phyloP scores from a whole-genome alignment of 1,140 invertebrate species.

The Acromyrmex echinatior region DNA sequence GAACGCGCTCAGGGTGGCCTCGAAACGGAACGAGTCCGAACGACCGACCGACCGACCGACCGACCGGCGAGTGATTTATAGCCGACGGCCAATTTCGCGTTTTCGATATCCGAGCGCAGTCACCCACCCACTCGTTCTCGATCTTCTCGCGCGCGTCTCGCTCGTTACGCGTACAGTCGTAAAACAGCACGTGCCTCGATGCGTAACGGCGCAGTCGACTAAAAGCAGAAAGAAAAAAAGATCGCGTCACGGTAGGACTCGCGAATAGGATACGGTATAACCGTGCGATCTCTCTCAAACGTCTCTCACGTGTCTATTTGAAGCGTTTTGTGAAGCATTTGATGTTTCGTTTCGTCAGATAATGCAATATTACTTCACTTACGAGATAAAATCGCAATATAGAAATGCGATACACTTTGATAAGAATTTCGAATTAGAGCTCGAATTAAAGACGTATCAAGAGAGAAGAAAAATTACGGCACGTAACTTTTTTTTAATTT shows the following conservation, averaged over 20 bases:
- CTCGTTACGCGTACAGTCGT: slow-evolving; percentile 69
- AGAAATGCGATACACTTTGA: neutral
- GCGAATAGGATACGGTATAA: slow-evolving; percentile 6
- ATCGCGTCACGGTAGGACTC: neutral
- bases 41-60: slow-evolving; percentile 31
- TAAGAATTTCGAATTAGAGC: neutral
- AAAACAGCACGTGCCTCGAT: slow-evolving; percentile 69
- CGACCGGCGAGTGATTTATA: slow-evolving; percentile 73
- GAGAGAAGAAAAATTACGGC: neutral
- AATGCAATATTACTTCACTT: neutral
- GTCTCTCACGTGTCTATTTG: neutral
- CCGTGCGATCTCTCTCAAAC: neutral
- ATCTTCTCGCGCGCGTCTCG: slow-evolving; percentile 57
- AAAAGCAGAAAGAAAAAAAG: slow-evolving; percentile 9
- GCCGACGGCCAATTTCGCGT: slow-evolving; percentile 72
- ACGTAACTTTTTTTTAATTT: neutral
- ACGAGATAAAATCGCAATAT: neutral
- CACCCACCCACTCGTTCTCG: slow-evolving; percentile 54
- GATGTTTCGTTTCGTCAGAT: neutral
- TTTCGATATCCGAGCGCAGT: slow-evolving; percentile 72
- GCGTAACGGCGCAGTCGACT: slow-evolving; percentile 43
- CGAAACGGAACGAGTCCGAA: slow-evolving; percentile 37
- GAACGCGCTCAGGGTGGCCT: slow-evolving; percentile 71
- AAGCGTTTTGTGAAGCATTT: neutral
- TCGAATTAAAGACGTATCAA: neutral